phyloP scores from a whole-genome alignment of 2,797 vertebrate species.

The Triplophysa yarkandensis region DNA sequence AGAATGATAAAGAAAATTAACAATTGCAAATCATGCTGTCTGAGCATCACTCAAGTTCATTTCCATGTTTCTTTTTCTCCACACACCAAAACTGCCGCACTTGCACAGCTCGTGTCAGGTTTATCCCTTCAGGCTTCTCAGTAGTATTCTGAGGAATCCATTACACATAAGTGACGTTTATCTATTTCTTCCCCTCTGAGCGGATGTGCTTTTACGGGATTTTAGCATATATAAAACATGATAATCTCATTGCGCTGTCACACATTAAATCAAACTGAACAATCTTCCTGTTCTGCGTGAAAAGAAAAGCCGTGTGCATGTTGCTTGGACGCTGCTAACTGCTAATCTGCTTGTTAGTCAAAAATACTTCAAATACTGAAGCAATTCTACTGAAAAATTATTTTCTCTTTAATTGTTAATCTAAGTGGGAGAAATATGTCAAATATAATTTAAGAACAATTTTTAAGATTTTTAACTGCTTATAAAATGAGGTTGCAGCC shows the following conservation, averaged over 20 bases:
- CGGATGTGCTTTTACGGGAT: conserved; percentile 38
- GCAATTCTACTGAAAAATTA: background rate
- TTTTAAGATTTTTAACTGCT: no score
- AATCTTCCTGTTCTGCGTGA: background rate
- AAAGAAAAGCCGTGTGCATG: conserved; percentile 7
- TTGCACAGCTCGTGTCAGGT: conserved; percentile 24
- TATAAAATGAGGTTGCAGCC: no score
- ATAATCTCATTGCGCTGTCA: conserved; percentile 40
- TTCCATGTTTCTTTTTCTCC: background rate
- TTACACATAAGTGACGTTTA: conserved; percentile 24
- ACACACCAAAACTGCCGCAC: background rate
- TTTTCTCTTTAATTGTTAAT: background rate
- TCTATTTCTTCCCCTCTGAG: conserved; percentile 36
- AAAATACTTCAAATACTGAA: background rate
- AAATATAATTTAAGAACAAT: background rate
- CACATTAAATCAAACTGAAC: conserved; percentile 29
- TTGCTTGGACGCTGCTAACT: conserved; percentile 21
- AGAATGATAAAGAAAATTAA: no score
- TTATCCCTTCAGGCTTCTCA: conserved; percentile 20
- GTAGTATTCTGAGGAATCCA: conserved; percentile 9
- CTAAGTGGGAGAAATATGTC: background rate
- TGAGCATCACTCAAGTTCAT: background rate
- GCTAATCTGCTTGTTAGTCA: background rate
- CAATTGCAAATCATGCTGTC: no score
- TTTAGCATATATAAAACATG: conserved; percentile 45